Conservation (phyloP, 2,113 vertebrate species). For the Oenanthe melanoleuca region DNA sequence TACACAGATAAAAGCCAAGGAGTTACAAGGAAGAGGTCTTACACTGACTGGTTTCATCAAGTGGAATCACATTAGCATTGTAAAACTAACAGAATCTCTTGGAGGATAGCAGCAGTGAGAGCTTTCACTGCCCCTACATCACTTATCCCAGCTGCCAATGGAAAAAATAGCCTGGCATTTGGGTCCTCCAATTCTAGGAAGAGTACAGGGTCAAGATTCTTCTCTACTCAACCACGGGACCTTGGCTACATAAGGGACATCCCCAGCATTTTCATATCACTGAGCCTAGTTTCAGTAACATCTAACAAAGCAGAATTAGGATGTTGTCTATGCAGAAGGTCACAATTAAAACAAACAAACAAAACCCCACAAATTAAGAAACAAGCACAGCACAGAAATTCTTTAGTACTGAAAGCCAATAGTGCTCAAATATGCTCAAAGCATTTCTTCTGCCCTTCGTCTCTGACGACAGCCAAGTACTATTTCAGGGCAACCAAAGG, state of each 20-base stretch:
- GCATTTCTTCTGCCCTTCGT: conserved; percentile 1
- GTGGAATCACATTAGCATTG: fast-evolving
- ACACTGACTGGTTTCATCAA: background rate
- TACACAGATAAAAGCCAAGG: background rate
- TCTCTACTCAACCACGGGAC: background rate
- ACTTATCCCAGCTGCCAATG: background rate
- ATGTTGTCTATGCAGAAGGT: background rate
- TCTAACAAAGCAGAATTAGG: background rate
- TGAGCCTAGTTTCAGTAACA: background rate
- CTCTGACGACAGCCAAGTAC: background rate
- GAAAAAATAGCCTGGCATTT: background rate
- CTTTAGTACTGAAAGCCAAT: background rate
- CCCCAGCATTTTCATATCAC: fast-evolving
- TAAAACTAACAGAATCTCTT: background rate
- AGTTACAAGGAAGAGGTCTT: background rate
- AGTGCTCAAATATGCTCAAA: background rate
- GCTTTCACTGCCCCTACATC: background rate
- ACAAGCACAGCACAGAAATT: background rate
- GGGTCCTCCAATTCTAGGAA: background rate
- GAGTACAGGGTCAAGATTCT: background rate
- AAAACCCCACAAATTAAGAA: background rate
- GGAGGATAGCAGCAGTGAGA: background rate
- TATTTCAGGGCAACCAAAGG: conserved; percentile 1
- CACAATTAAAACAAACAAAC: background rate
- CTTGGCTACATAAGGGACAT: background rate